Conservation (phyloP, 37 sponge, comb jelly and placozoan species). For the Hormiphora californensis region DNA sequence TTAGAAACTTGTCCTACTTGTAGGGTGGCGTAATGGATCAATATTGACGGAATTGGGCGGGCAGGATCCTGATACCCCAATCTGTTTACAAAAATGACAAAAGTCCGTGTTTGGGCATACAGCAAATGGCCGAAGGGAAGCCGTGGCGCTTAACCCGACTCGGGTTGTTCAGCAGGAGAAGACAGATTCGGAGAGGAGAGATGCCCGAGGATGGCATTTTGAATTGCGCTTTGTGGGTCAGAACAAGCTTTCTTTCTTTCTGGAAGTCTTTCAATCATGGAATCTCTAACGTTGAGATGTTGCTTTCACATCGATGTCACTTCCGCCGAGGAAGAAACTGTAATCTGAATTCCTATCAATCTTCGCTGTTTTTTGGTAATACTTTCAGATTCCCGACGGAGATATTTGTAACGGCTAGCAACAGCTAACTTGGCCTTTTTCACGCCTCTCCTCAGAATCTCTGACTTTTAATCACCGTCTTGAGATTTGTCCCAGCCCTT, state of each 20-base stretch:
- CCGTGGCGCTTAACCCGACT: neutral
- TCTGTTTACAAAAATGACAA: neutral
- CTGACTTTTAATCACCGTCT: neutral
- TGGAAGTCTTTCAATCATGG: conserved; percentile 19
- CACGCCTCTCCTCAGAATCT: neutral
- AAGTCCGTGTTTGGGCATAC: neutral
- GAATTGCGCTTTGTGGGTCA: neutral
- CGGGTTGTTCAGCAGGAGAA: neutral
- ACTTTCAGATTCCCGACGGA: neutral
- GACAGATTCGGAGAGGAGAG: neutral
- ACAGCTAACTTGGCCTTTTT: neutral
- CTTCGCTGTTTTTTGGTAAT: neutral
- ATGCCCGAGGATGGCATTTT: neutral
- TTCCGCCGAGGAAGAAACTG: neutral
- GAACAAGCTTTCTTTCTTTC: neutral
- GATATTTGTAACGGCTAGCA: neutral
- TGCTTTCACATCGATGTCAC: neutral
- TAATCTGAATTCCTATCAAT: neutral
- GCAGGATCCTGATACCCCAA: neutral
- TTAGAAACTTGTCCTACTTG: neutral
- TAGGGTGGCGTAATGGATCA: conserved; percentile 7
- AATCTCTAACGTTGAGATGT: neutral
- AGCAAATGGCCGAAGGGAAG: conserved; percentile 9
- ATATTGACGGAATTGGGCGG: neutral
- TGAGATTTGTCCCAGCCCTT: neutral